Base-by-base conservation (phyloP, 2,797 vertebrate genomes). In the Myotis findleyi region DNA sequence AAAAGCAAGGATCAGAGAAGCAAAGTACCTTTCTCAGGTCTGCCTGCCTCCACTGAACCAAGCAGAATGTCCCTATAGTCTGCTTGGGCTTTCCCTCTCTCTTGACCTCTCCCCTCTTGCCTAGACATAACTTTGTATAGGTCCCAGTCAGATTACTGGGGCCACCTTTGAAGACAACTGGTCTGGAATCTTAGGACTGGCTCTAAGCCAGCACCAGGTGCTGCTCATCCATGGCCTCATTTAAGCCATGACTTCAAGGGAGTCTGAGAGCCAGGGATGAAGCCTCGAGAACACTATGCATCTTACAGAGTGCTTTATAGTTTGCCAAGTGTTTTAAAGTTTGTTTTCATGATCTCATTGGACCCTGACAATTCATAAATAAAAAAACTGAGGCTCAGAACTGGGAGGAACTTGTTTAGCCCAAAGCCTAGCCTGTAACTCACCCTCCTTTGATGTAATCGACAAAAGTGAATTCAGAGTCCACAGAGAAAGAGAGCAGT, bases 371-470 rank as follows among this genome's bases (percentile, higher is more conserved):
- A 44, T 91, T 83, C 44, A 73, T 27, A 77, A 79, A 53, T 20
- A 72, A 53, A 53, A 77, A 84, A 73, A 75, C 44, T 36, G 21
- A 73, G 83, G 73, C 62, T 85, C 33, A 76, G 91, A 85, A 81
- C 0, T 0, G 71, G 87, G 83, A 81, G 57, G 79, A 73, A 83
- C 47, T 0, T 25, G 41, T 10, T 73, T 33, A 55, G 75, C 44
- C 93, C 80, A 30, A 68, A 76, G 68, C 23, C 62, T 38, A 57
- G 69, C 47, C 33, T 81, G 7, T 92, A 96, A 98, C 99, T 99
- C 98, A 99, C 99, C 99, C 99, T 98, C 99, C 99, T 96, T 99
- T 99, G 97, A 99, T 99, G 98, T 99, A 99, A 99, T 99, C 99
- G 89, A 99, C 99, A 93, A 99, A 99, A 84, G 99, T 99, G 98